phyloP scores from a whole-genome alignment of 2,113 vertebrate genomes.

The Mesitornis unicolor region DNA sequence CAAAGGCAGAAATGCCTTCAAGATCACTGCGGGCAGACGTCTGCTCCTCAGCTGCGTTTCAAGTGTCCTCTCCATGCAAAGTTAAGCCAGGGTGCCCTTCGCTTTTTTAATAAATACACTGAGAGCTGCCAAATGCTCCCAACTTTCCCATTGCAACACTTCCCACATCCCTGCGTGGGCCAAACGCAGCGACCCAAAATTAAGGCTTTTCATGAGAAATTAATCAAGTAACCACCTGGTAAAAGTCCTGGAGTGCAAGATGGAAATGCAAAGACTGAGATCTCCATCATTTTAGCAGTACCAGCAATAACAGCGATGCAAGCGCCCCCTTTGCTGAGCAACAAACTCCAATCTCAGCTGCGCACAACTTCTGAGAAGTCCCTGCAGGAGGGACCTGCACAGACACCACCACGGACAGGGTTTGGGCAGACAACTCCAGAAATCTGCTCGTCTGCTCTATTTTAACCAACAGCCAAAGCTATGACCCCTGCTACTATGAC shows the following conservation, averaged over 20 bases:
- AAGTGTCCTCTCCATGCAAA: neutral
- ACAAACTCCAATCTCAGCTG: fast-evolving
- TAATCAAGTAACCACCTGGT: neutral
- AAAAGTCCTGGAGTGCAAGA: neutral
- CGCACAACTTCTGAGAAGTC: fast-evolving
- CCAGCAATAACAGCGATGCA: fast-evolving
- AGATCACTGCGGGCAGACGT: fast-evolving
- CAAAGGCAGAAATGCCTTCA: neutral
- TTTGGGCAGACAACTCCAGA: neutral
- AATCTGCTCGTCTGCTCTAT: neutral
- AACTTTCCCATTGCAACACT: neutral
- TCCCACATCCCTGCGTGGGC: neutral
- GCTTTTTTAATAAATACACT: fast-evolving
- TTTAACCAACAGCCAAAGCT: neutral
- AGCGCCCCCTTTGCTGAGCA: neutral
- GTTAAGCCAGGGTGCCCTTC: neutral
- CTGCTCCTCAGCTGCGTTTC: fast-evolving
- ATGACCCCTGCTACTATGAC: no score
- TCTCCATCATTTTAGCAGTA: neutral
- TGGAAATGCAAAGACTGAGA: neutral
- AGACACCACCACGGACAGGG: neutral
- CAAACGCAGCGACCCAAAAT: neutral
- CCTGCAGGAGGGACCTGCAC: fast-evolving
- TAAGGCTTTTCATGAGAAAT: neutral
- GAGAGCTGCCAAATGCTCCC: no score